Base-by-base conservation (phyloP, 1,140 invertebrate species). In the Orussus abietinus region DNA sequence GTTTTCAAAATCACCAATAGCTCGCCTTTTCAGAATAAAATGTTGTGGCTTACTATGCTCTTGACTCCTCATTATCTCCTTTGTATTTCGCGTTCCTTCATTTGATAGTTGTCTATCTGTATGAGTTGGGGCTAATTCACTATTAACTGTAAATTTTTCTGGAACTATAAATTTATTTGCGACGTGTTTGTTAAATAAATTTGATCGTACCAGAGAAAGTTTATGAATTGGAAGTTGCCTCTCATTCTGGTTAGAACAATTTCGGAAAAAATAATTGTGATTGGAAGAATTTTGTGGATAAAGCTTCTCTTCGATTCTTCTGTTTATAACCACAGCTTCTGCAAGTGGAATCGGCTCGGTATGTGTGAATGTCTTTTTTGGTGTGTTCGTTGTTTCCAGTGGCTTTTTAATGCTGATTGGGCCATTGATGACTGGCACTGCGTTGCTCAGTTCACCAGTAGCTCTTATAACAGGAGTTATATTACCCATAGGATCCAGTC, bases 291-390 rank as follows among this genome's bases (percentile, higher is more conserved):
- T 64, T 25, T 69, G 57, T 0, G 56, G 56, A 45, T 72, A 69
- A 1, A 70, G 40, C 40, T 65, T 72, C n/a, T 70, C 66, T 35
- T 74, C 66, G n/a, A 74, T 74, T 13, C 66, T 54, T 31, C 59
- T 59, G 40, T 74, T 74, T 20, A 74, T 59, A 4, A 58, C 64
- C 1, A 68, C 57, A 5, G 66, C 69, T 35, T 69, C 61, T 5
- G 52, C 66, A 0, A 49, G 40, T n/a, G 70, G 64, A 20, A 74
- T 69, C 1, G 69, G 64, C 33, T 67, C 57, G 15, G 59, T 71
- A 9, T 69, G 66, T 0, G 58, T 63, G 5, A 68, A 57, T 10
- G 45, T 62, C 37, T 66, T 66, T 26, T 55, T 63, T n/a, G 38
- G 53, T 4, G 13, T 49, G 21, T 17, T 63, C 45, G 14, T 11